Evolutionary conservation across 2,797 vertebrate genomes (phyloP), one percentile per base, ranked within the genome.

Genomic region (Mormyrops attenuatus): DNA sequence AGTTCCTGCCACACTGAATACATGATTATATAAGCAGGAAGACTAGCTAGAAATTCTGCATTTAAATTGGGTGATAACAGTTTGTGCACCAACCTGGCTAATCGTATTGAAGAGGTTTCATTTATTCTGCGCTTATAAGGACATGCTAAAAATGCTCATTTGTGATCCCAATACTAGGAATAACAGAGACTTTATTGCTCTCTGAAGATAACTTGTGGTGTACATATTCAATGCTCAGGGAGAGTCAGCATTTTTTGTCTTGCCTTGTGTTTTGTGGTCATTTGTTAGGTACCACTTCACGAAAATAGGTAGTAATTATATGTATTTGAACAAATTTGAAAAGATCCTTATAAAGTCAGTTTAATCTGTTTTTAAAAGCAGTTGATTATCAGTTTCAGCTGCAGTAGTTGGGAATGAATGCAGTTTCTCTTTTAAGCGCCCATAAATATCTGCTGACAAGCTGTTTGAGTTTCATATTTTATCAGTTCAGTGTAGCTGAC

Each of bases 401-500:
- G 2, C 15, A n/a, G 22, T 89, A 87, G 30, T 90, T 90, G 87
- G 60, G 87, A 41, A 30, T 89, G 88, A 90, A 87, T 82, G 91
- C 57, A 89, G 60, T 88, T 73, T 49, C 85, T 91, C 50, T 63
- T 89, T 84, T 82, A 90, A 89, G 85, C 57, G 49, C 53, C 82
- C 17, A 8, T 77, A 49, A 90, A 80, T 91, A 88, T 90, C 88
- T 88, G 87, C 88, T 91, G 90, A 91, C 89, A 90, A 34, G 66
- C 38, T 92, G 89, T 91, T 88, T 90, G 69, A 80, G 85, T 91
- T 90, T 88, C 80, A 89, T 88, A 84, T 80, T 88, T 88, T 87
- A 90, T 91, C 82, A 90, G 57, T 55, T 88, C 66, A 89, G 55
- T 77, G 38, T 66, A 63, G 50, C 34, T 84, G 41, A 84, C 50